Percentiles rank a stretch among this genome's conserved stretches.
Conservation (phyloP, 1,140 invertebrate species). For the Cotesia typhae region DNA sequence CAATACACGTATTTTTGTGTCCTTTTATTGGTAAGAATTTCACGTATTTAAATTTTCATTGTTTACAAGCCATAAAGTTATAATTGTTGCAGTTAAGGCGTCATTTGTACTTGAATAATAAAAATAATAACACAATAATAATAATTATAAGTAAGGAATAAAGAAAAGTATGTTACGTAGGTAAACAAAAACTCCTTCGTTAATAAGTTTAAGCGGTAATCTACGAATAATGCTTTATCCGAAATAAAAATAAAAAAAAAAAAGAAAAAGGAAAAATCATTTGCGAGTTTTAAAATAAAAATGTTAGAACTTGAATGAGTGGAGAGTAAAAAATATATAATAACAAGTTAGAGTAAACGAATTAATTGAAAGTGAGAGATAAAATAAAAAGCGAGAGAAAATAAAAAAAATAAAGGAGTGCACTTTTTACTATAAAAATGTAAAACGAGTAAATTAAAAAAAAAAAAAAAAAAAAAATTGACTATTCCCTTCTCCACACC, state of each 20-base stretch:
- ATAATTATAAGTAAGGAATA: background rate
- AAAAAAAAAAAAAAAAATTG: constrained; percentile 3
- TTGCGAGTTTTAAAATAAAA: background rate
- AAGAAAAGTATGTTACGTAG: background rate
- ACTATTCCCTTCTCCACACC: constrained; percentile 37
- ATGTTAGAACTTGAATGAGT: background rate
- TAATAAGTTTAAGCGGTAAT: constrained; percentile 12
- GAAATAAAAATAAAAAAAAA: background rate
- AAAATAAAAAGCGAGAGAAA: background rate
- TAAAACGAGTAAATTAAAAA: background rate
- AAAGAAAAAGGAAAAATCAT: background rate
- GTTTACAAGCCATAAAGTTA: constrained; percentile 20
- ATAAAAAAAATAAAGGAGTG: background rate
- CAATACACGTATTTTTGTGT: constrained; percentile 13
- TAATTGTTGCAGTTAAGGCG: background rate
- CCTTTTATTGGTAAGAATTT: background rate
- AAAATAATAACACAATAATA: background rate
- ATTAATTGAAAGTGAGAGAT: background rate
- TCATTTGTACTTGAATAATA: constrained; percentile 1
- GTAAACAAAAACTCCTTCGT: background rate
- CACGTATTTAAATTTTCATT: constrained; percentile 6
- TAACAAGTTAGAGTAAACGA: no score
- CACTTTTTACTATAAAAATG: background rate
- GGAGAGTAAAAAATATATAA: no score
- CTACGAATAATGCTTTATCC: background rate